Evolutionary conservation across 2,113 vertebrate species (phyloP).

Genomic region (Dipodomys stephensi): DNA sequence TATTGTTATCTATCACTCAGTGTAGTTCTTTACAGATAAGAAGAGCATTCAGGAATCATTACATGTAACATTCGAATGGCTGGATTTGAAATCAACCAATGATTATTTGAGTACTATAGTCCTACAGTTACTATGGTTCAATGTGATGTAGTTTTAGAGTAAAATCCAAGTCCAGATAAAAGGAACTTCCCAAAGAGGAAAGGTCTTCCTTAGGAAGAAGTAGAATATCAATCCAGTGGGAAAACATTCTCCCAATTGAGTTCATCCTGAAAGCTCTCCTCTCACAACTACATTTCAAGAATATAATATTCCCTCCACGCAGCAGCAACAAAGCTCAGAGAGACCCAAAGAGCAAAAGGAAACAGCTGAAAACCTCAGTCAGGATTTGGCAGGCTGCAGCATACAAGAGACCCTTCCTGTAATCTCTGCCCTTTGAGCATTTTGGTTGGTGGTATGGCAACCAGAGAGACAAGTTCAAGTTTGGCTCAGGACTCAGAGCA

Average conservation of each 20-base stretch:
- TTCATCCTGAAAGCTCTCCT: not conserved
- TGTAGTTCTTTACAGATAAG: not conserved
- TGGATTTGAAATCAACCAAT: not conserved
- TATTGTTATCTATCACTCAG: not conserved
- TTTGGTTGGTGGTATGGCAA: not conserved
- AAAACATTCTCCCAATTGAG: not conserved
- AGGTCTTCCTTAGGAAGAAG: not conserved
- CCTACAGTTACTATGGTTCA: not conserved
- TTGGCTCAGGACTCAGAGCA: not conserved
- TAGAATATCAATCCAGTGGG: too few species aligned
- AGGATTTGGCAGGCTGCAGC: not conserved
- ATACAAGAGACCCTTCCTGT: not conserved
- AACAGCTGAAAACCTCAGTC: accelerated
- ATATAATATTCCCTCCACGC: not conserved
- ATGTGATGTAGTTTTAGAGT: not conserved
- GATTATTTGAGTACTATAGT: not conserved
- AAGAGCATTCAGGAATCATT: not conserved
- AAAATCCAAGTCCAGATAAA: not conserved
- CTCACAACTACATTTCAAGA: not conserved
- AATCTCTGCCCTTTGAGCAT: accelerated
- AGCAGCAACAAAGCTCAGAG: not conserved
- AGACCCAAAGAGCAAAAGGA: not conserved
- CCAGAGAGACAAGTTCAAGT: not conserved
- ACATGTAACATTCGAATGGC: not conserved
- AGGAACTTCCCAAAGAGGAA: not conserved